Conservation (phyloP, 2,113 vertebrate genomes). For the Oriolus oriolus region DNA sequence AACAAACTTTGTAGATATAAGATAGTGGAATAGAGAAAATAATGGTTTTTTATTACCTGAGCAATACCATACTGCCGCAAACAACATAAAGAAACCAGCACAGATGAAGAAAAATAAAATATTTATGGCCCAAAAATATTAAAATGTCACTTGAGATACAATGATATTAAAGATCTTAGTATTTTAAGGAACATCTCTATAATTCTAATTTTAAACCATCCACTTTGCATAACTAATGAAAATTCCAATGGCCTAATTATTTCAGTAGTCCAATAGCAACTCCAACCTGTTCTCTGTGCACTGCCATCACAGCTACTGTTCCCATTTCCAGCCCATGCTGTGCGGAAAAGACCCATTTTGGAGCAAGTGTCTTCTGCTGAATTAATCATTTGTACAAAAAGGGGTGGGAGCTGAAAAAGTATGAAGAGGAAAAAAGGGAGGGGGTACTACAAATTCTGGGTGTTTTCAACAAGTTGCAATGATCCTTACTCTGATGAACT, state of each 20-base stretch:
- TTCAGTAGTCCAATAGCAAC: background rate
- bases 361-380: background rate
- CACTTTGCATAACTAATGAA: background rate
- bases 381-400: background rate
- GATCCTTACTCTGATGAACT: background rate
- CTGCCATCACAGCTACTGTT: background rate
- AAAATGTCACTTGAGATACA: background rate
- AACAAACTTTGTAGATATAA: background rate
- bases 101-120: background rate
- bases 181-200: background rate
- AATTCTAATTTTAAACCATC: background rate
- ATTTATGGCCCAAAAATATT: background rate
- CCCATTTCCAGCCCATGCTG: accelerated
- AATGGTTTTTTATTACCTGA: background rate
- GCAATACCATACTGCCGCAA: background rate
- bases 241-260: background rate
- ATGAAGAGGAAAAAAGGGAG: background rate
- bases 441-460: background rate
- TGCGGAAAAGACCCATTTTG: background rate
- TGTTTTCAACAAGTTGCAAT: background rate
- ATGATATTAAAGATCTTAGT: background rate
- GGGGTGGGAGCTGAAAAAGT: background rate
- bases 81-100: background rate
- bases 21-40: background rate
- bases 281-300: background rate